Conservation (phyloP, 2,797 vertebrate genomes). For the Trachops cirrhosus region DNA sequence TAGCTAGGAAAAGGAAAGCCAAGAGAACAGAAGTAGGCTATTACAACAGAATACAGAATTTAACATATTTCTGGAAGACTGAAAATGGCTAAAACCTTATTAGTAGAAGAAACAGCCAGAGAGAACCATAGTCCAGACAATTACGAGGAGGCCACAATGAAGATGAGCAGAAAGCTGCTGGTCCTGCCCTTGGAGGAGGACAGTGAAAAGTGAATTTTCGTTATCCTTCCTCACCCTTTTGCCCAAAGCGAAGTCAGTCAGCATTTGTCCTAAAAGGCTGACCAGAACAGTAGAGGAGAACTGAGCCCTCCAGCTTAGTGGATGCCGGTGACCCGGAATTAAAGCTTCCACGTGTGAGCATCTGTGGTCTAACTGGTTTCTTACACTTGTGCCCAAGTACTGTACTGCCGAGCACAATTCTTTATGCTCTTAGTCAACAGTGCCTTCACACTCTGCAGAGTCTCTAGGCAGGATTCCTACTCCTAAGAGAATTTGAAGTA, state of each 20-base stretch:
- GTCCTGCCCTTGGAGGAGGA: not conserved
- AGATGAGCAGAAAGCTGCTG: not conserved
- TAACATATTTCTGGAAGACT: not conserved
- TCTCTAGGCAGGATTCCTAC: not conserved
- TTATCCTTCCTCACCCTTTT: not conserved
- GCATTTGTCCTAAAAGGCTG: not conserved
- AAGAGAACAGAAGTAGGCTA: not conserved
- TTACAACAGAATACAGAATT: not conserved
- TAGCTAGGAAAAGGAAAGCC: not conserved
- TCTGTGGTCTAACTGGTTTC: not conserved
- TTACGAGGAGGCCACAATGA: not conserved
- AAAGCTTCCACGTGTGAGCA: not conserved
- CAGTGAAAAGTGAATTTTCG: not conserved
- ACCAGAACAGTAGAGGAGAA: not conserved
- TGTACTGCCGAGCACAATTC: not conserved
- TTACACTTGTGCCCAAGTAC: not conserved
- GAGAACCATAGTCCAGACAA: not conserved
- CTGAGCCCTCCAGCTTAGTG: not conserved
- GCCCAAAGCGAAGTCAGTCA: not conserved
- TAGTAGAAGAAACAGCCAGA: not conserved
- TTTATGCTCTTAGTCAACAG: not conserved
- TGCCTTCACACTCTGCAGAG: not conserved
- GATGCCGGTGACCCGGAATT: not conserved
- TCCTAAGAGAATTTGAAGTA: not conserved
- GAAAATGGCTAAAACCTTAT: not conserved